Base-by-base conservation (phyloP, 2,888 invertebrate species). In the Hyles lineata region DNA sequence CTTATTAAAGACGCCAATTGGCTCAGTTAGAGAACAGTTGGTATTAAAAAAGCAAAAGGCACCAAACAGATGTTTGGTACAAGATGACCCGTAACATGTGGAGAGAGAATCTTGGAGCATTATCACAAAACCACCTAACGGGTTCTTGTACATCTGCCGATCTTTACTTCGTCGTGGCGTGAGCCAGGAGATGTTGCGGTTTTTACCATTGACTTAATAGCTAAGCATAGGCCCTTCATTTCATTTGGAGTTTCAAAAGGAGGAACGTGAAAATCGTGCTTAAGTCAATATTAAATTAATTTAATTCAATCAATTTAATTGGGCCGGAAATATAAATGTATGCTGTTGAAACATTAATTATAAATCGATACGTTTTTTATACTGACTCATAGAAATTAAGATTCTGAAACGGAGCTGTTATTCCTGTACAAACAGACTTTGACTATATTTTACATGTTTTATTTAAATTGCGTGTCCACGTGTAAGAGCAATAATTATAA, bases 111-210 rank as follows among this genome's bases (percentile, higher is more conserved):
- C 80, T 78, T 76, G 75, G 76, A n/a, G 52, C 71, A 75, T 79
- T 84, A 85, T 85, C 85, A 85, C 85, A 85, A 86, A 85, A 83
- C 83, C 79, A 85, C 82, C 84, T 90, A 90, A 90, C 90, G 90
- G 90, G 88, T 85, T 87, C 72, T 71, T 71, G 79, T 75, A 84
- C 90, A 90, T 88, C 90, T 90, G 89, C 85, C 82, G 82, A 84
- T 83, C 82, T 84, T 71, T 75, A 76, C 75, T 75, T 74, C 74
- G 72, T 29, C 43, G 70, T 73, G 78, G 78, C 69, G 0, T 58
- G 79, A 35, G n/a, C n/a, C 11, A 55, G n/a, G 50, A 25, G 25
- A 11, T 32, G n/a, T 9, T 5, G 21, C 55, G 58, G 29, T 32
- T 19, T 4, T 17, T 29, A 61, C 15, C n/a, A n/a, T n/a, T n/a